Evolutionary conservation across 2,888 invertebrate species (phyloP).

Genomic region (Leptopilina myrica): DNA sequence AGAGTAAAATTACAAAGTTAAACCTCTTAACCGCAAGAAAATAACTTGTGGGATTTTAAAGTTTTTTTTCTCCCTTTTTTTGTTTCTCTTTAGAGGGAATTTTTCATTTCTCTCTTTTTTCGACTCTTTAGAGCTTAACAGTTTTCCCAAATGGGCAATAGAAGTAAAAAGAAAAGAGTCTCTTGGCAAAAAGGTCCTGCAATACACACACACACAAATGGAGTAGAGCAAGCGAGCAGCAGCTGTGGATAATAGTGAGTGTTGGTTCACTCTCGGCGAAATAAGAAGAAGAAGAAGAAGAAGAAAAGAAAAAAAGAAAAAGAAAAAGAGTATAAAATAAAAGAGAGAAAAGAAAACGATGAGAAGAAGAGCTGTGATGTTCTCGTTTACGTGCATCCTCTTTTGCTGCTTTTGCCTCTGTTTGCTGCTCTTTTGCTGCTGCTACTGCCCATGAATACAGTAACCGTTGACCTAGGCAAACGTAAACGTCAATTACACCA

Average conservation of each 20-base stretch:
- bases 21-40: too few species aligned
- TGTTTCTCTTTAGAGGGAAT: too few species aligned
- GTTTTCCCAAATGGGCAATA: conserved; percentile 8
- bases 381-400: conserved; percentile 28
- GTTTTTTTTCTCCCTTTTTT: too few species aligned
- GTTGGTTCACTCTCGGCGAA: not conserved
- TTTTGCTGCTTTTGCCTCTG: too few species aligned
- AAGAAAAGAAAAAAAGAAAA: not conserved
- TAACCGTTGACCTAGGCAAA: conserved; percentile 24
- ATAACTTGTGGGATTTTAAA: too few species aligned
- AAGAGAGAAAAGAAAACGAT: not conserved
- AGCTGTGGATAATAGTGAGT: conserved; percentile 7
- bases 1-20: too few species aligned
- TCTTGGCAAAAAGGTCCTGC: too few species aligned
- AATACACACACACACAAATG: too few species aligned
- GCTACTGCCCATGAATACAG: not conserved
- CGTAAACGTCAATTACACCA: conserved; percentile 30
- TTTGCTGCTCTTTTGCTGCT: not conserved
- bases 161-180: not conserved
- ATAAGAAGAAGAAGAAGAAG: not conserved
- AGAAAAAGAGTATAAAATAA: not conserved
- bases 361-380: conserved; percentile 10
- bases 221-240: not conserved
- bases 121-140: not conserved
- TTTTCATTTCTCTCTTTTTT: not conserved